A percentile compares a stretch with the other conserved stretches of the same genome.
Conservation (phyloP, 2,797 vertebrate species). For the Characodon lateralis region DNA sequence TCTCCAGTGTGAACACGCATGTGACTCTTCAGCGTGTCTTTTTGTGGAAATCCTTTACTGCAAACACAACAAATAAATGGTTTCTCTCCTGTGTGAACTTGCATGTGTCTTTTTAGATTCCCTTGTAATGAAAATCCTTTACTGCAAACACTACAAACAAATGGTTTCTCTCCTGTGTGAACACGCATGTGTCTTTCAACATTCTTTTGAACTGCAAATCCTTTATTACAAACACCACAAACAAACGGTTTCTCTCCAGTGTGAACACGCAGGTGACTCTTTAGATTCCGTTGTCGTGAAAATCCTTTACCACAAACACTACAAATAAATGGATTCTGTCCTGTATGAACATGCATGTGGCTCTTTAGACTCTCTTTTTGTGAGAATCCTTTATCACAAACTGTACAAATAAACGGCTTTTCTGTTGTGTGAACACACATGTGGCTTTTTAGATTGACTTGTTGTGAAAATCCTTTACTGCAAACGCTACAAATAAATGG, state of each 20-base stretch:
- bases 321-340: not conserved
- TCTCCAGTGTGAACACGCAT: conserved; percentile 3
- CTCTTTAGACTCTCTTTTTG: conserved; percentile 11
- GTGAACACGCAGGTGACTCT: conserved; percentile 1
- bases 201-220: conserved; percentile 3
- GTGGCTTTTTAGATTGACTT: not conserved
- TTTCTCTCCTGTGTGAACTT: not conserved
- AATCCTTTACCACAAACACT: not conserved
- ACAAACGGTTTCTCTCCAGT: not conserved
- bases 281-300: not conserved
- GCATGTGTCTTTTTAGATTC: not conserved
- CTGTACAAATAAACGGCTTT: not conserved
- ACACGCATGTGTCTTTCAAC: conserved; percentile 3
- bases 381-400: not conserved
- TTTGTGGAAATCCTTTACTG: conserved; percentile 1
- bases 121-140: not conserved
- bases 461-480: not conserved
- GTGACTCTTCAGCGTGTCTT: conserved; percentile 3
- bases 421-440: not conserved
- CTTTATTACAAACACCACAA: not conserved
- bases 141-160: not conserved
- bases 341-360: conserved; percentile 7
- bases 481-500: conserved; percentile 1
- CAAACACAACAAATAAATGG: conserved; percentile 3
- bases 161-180: conserved; percentile 3